Evolutionary conservation across 2,888 invertebrate genomes (phyloP).

Genomic region (Eristalis tenax): DNA sequence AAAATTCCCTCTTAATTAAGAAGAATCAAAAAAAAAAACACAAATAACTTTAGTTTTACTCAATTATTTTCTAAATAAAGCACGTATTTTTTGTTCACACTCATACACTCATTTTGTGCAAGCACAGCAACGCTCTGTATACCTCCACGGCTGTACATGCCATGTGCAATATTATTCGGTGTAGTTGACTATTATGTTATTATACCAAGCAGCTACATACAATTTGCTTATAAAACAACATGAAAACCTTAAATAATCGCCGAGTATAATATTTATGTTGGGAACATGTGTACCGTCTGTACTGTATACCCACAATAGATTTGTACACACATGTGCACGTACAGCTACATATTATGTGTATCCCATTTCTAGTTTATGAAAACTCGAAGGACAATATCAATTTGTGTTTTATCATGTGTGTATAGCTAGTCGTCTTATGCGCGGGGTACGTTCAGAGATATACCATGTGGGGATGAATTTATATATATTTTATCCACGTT

Average conservation of each 20-base stretch:
- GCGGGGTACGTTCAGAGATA: not conserved
- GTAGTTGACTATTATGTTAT: not conserved
- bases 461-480: not conserved
- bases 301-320: not conserved
- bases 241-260: not conserved
- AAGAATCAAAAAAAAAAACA: not conserved
- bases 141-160: not conserved
- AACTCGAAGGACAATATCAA: conserved; percentile 6
- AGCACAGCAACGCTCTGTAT: too few relatives aligned
- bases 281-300: not conserved
- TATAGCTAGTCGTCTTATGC: not conserved
- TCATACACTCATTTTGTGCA: not conserved
- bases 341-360: not conserved
- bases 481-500: not conserved
- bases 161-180: not conserved
- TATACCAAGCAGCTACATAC: not conserved
- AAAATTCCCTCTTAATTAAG: not conserved
- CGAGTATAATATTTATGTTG: not conserved
- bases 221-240: not conserved
- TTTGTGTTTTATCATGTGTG: not conserved
- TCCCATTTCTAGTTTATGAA: not conserved
- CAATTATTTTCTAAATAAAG: not conserved
- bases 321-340: not conserved
- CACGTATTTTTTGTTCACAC: not conserved
- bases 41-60: not conserved